Evolutionary conservation across 2,888 invertebrate genomes (phyloP).

Genomic region (Phengaris alcon): DNA sequence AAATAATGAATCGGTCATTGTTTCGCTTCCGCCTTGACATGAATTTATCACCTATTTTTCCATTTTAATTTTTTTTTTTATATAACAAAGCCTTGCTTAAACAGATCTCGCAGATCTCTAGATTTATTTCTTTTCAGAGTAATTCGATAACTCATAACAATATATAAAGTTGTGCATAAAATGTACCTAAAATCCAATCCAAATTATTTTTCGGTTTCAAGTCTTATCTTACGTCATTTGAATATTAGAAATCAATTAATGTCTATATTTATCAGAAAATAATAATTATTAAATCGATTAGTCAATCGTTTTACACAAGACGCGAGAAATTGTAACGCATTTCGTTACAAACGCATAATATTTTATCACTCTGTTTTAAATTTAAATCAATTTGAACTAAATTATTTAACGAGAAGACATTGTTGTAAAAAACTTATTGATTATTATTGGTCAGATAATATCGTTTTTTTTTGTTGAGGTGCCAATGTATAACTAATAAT

Average conservation of each 20-base stretch:
- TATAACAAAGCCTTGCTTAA: no score
- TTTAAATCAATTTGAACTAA: no score
- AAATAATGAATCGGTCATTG: not conserved
- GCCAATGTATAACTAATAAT: no score
- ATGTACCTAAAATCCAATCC: not conserved
- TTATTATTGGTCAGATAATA: no score
- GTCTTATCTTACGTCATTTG: not conserved
- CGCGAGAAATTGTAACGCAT: not conserved
- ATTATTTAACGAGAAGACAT: no score
- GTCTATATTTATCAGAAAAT: not conserved
- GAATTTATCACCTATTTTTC: not conserved
- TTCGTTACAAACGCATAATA: not conserved
- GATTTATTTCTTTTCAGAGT: not conserved
- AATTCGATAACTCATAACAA: not conserved
- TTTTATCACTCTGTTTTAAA: not conserved
- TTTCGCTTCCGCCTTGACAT: not conserved
- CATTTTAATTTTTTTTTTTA: not conserved
- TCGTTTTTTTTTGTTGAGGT: no score
- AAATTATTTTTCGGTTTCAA: not conserved
- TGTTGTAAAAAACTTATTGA: no score
- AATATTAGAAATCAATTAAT: not conserved
- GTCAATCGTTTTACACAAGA: not conserved
- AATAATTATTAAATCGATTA: not conserved
- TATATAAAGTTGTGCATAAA: not conserved
- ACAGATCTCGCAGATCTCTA: no score